A percentile compares a stretch with the other conserved stretches of the same genome.
Conservation (phyloP, 2,113 vertebrate species). For the Phalacrocorax aristotelis region DNA sequence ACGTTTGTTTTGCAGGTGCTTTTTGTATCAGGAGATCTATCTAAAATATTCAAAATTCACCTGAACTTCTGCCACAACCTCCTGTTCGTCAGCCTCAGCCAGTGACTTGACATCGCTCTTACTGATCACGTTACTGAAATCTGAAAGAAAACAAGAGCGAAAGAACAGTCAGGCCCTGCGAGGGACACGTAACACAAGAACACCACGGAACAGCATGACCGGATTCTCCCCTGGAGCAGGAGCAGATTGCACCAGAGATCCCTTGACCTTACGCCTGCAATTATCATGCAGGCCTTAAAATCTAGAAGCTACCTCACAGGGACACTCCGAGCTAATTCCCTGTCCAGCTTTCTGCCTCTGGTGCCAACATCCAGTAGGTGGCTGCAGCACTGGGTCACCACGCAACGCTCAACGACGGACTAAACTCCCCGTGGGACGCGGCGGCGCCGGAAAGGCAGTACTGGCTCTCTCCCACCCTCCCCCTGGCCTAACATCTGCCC, state of each 20-base stretch:
- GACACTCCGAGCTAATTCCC: not conserved
- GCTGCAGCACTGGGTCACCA: not conserved
- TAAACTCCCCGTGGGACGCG: rapidly evolving
- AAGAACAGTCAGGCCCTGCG: not conserved
- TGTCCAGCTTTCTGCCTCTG: not conserved
- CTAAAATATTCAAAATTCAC: slow-evolving; percentile 59
- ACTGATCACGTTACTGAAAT: slow-evolving; percentile 96
- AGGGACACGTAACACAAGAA: rapidly evolving
- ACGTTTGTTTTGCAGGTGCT: not conserved
- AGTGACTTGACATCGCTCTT: slow-evolving; percentile 92
- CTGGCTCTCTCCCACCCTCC: not conserved
- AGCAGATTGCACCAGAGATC: not conserved
- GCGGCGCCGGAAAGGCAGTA: not conserved
- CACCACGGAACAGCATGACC: rapidly evolving
- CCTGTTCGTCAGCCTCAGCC: slow-evolving; percentile 94
- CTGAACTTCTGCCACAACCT: slow-evolving; percentile 94
- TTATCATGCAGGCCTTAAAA: not conserved
- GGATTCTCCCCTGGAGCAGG: not conserved
- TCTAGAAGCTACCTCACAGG: not conserved
- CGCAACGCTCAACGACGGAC: rapidly evolving
- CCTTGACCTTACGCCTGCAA: not conserved
- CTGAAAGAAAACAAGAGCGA: slow-evolving; percentile 58
- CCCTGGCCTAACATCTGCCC: not conserved
- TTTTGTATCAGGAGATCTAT: not conserved
- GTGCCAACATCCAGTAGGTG: not conserved